Evolutionary conservation across 2,888 invertebrate species (phyloP).

Genomic region (Apodemia duryi): DNA sequence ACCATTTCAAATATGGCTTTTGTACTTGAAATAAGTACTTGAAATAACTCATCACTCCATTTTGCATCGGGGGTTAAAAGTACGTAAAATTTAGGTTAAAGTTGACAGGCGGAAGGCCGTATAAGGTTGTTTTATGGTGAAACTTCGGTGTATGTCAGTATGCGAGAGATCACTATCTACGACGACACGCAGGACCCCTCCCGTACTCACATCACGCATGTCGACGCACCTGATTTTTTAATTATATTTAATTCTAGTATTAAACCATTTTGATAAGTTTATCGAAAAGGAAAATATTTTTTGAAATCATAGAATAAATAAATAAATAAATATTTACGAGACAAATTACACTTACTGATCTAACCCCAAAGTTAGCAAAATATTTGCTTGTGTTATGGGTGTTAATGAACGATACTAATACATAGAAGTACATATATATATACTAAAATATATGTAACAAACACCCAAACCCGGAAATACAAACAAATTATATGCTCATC

Average conservation of each 20-base stretch:
- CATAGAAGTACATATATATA: too few species aligned
- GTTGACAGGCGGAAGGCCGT: conserved; percentile 16
- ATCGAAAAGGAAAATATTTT: too few species aligned
- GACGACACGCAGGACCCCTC: conserved; percentile 22
- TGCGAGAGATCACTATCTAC: conserved; percentile 25
- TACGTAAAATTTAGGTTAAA: conserved; percentile 20
- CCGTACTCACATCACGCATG: conserved; percentile 21
- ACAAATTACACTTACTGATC: too few species aligned
- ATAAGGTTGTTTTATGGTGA: conserved; percentile 15
- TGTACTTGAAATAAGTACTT: background rate
- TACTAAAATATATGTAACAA: too few species aligned
- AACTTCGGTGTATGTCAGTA: conserved; percentile 21
- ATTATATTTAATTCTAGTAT: background rate
- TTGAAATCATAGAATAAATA: too few species aligned
- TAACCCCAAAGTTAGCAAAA: too few species aligned
- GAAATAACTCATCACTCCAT: background rate
- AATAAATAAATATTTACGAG: too few species aligned
- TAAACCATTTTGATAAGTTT: too few species aligned
- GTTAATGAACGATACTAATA: too few species aligned
- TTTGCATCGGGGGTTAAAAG: conserved; percentile 5
- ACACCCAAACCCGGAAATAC: too few species aligned
- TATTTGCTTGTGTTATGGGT: too few species aligned
- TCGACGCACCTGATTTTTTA: conserved; percentile 1
- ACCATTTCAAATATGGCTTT: conserved; percentile 17
- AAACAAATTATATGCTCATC: too few species aligned